Evolutionary conservation across 2,113 vertebrate genomes (phyloP).

Genomic region (Ranitomeya imitator): DNA sequence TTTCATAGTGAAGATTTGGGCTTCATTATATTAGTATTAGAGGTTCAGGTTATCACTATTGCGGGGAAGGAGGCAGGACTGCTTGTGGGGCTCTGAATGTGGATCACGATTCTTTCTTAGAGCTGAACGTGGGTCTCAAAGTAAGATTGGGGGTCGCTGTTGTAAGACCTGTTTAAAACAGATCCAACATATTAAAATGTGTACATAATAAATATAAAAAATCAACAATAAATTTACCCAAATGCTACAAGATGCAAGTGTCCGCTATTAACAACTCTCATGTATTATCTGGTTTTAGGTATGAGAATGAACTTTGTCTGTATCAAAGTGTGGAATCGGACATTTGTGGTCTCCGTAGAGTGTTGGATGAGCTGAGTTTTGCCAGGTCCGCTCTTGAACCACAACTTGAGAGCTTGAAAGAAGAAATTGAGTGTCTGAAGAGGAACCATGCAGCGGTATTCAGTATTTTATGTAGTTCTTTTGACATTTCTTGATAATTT

Average conservation of each 20-base stretch:
- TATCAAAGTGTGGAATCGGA: constrained; percentile 87
- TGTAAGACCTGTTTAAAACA: neutral
- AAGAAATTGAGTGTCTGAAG: constrained; percentile 71
- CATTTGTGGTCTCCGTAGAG: constrained; percentile 71
- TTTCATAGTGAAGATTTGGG: too few relatives aligned
- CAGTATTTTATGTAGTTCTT: constrained; percentile 4
- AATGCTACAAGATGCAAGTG: neutral
- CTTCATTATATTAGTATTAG: too few relatives aligned
- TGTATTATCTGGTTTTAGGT: constrained; percentile 66
- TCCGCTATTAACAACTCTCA: neutral
- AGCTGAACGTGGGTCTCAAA: too few relatives aligned
- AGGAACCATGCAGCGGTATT: constrained; percentile 72
- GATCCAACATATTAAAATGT: neutral
- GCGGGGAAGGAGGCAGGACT: too few relatives aligned
- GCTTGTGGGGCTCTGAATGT: too few relatives aligned
- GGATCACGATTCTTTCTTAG: too few relatives aligned
- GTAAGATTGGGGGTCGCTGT: too few relatives aligned
- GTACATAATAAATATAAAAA: neutral
- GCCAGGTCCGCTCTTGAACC: constrained; percentile 77
- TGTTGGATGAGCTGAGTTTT: constrained; percentile 73
- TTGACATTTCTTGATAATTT: neutral
- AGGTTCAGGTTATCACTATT: too few relatives aligned
- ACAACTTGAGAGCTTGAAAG: constrained; percentile 68
- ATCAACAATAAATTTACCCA: neutral
- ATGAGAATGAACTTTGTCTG: constrained; percentile 83